Base-by-base conservation (phyloP, 1,140 invertebrate genomes). In the Homalodisca vitripennis region DNA sequence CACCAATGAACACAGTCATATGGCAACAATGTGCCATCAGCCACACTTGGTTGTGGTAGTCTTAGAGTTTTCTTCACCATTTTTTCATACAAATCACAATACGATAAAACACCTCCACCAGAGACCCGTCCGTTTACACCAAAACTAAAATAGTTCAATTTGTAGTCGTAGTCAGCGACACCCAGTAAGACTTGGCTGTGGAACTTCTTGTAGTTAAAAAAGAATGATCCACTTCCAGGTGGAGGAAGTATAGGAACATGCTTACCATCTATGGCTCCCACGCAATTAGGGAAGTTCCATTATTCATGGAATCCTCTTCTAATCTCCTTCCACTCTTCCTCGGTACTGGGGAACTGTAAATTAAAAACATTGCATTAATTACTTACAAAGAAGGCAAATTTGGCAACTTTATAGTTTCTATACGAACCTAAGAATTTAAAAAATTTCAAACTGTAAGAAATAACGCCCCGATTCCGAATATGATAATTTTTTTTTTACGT, bases 171-270 rank as follows among this genome's bases (percentile, higher is more conserved):
- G 76, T 79, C 74, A 31, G 70, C 77, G 17, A 78, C 67, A 29
- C 75, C 78, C 62, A 82, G 30, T 30, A 83, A 74, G 53, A 83
- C 77, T 63, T 81, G 79, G 68, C 78, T 81, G 74, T 77, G 75
- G 12, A 70, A 75, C 24, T 77, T 76, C 75, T 84, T 84, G 73
- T 84, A 85, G 74, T 84, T 84, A 71, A 77, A 83, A 71, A 76
- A 83, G 17, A 74, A 66, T 10, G 77, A 78, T 57, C 78, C 77
- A 75, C 73, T 72, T 63, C 78, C 72, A 64, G 72, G 68, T 51
- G 79, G 77, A 64, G 67, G 60, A 69, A 77, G 72, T 62, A 81
- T 75, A 64, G 68, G 71, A 32, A 81, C 71, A 72, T n/a, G n/a
- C n/a, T n/a, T 81, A 79, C 79, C 80, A 76, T 83, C 80, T 79